Base-by-base conservation (phyloP, 2,113 vertebrate species). In the Recurvirostra avosetta region DNA sequence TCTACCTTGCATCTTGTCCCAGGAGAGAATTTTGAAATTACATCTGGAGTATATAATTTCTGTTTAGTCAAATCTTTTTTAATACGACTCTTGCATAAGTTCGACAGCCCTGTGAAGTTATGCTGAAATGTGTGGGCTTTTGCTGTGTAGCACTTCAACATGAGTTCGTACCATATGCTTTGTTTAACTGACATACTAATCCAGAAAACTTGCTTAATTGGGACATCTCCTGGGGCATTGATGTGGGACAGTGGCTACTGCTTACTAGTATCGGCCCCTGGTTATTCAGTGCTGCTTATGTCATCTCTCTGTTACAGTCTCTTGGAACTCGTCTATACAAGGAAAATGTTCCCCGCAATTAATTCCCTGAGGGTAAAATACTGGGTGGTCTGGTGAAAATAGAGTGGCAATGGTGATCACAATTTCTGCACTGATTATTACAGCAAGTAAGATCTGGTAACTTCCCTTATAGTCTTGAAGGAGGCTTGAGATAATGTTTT, bases 401-500 rank as follows among this genome's bases (percentile, higher is more conserved):
- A 81, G 30, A 15, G 40, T 56, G 12, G 17, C 84, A n/a, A 43
- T 30, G 32, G 52, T 65, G 41, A 36, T 65, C 58, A 32, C 17
- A 26, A 15, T 81, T 79, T 95, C 58, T 85, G 58, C 49, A 23
- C 32, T 73, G 86, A 58, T 91, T 75, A 19, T 49, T 91, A 40
- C 56, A 41, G 10, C 26, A 32, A 36, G 34, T 43, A 52, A 86
- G 75, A 49, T 91, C 23, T 65, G 34, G 56, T 85, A 32, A 91
- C 56, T 93, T 86, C 95, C 84, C 29, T 81, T n/a, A 25, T 45
- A 58, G 61, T 86, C 88, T 88, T 87, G 87, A 85, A 97, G 66
- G 89, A 76, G 89, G 38, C 61, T 61, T 90, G 43, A 94, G 59
- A 61, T 80, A 81, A 94, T 93, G 55, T 67, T 93, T 96, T 92